A percentile compares a stretch with the other conserved stretches of the same genome.
Conservation (phyloP, 2,113 vertebrate species). For the Mionectes macconnelli region DNA sequence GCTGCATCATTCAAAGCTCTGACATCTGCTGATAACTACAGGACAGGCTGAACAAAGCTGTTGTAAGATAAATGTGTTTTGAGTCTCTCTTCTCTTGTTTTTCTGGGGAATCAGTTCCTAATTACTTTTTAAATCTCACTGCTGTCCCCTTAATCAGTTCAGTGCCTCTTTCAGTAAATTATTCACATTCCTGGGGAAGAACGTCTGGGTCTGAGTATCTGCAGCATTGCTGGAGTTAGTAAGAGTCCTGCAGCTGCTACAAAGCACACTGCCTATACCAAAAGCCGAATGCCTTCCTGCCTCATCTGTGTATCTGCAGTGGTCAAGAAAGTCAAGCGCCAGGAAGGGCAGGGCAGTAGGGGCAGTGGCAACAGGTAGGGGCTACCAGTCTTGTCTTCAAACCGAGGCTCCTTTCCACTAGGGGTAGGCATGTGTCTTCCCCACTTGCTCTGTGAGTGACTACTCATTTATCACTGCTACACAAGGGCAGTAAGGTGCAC, state of each 20-base stretch:
- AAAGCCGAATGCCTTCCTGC: not conserved
- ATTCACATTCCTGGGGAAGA: not conserved
- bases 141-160: not conserved
- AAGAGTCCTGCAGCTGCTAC: not conserved
- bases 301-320: not conserved
- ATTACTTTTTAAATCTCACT: not conserved
- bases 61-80: not conserved
- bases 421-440: not conserved
- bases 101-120: not conserved
- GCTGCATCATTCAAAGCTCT: not conserved
- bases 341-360: not conserved
- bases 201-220: not conserved
- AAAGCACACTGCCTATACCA: not conserved
- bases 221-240: not conserved
- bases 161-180: not conserved
- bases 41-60: not conserved
- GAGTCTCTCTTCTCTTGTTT: not conserved
- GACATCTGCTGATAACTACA: fast-evolving
- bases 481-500: not conserved
- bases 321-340: not conserved
- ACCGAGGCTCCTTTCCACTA: not conserved
- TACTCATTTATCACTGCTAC: not conserved
- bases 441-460: not conserved
- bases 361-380: not conserved
- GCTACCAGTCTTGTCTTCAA: not conserved